These are phyloP conservation scores for Glomeris maerens DNA, from an alignment of 1,140 invertebrate genomes.

Conservation along the genomic window DNA sequence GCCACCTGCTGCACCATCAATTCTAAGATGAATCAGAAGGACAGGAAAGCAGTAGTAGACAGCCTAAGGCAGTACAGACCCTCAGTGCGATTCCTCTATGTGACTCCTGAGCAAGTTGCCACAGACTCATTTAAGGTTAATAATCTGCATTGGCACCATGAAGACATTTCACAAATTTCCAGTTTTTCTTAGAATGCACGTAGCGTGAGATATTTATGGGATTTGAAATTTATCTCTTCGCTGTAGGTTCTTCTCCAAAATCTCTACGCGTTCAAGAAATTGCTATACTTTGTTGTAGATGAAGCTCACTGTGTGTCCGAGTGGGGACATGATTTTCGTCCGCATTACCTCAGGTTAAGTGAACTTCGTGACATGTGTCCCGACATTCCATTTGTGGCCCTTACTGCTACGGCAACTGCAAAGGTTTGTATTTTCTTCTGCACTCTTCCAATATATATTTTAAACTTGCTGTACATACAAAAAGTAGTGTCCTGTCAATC, in stretches of 20 bases:
- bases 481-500: too few species aligned
- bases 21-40: slow-evolving; percentile 60
- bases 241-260: background rate
- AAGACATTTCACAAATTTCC: slow-evolving; percentile 1
- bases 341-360: slow-evolving; percentile 81
- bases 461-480: too few species aligned
- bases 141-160: too few species aligned
- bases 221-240: slow-evolving; percentile 3
- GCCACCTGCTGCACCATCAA: slow-evolving; percentile 73
- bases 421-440: slow-evolving; percentile 30
- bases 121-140: slow-evolving; percentile 53
- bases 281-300: slow-evolving; percentile 61
- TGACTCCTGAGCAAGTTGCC: slow-evolving; percentile 80
- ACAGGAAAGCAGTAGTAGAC: slow-evolving; percentile 54
- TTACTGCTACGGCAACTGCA: slow-evolving; percentile 78
- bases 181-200: background rate
- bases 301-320: slow-evolving; percentile 96
- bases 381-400: slow-evolving; percentile 62
- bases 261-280: slow-evolving; percentile 27
- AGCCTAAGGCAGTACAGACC: slow-evolving; percentile 55
- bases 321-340: slow-evolving; percentile 95
- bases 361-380: slow-evolving; percentile 50
- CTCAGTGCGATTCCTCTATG: slow-evolving; percentile 67
- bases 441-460: too few species aligned
- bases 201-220: slow-evolving; percentile 6